A percentile compares a stretch with the other conserved stretches of the same genome.
Conservation (phyloP, 1,140 invertebrate species). For the Camponotus vicinus region DNA sequence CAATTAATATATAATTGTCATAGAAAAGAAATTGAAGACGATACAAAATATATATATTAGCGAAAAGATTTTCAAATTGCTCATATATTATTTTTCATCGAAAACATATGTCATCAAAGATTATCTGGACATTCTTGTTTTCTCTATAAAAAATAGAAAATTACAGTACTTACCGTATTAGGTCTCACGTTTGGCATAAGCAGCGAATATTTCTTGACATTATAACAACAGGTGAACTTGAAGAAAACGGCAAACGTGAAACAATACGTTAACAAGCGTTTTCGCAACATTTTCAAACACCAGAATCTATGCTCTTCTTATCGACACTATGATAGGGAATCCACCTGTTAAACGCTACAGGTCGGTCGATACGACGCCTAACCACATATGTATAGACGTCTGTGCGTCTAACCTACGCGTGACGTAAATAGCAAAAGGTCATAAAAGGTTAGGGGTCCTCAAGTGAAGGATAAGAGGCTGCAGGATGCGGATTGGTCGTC, state of each 20-base stretch:
- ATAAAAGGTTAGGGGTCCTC: no score
- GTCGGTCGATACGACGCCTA: constrained; percentile 66
- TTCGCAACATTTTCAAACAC: constrained; percentile 50
- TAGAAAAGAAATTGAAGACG: background rate
- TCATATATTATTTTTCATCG: background rate
- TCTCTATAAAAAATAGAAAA: background rate
- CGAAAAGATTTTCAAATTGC: background rate
- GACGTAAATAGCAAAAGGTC: constrained; percentile 48
- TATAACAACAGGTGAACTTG: constrained; percentile 71
- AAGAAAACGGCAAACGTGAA: constrained; percentile 69
- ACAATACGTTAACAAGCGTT: background rate
- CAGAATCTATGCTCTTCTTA: background rate
- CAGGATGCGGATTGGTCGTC: no score
- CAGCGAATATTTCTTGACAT: constrained; percentile 87
- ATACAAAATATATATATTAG: background rate
- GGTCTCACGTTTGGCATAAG: constrained; percentile 91
- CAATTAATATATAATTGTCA: background rate
- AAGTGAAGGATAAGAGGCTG: no score
- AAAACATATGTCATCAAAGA: background rate
- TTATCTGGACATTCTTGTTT: no score
- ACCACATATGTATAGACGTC: no score
- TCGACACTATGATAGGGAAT: background rate
- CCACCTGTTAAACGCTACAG: constrained; percentile 59
- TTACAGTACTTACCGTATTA: constrained; percentile 87
- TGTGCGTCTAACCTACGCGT: background rate